Base-by-base conservation (phyloP, 2,113 vertebrate species). In the Symphodus melops region DNA sequence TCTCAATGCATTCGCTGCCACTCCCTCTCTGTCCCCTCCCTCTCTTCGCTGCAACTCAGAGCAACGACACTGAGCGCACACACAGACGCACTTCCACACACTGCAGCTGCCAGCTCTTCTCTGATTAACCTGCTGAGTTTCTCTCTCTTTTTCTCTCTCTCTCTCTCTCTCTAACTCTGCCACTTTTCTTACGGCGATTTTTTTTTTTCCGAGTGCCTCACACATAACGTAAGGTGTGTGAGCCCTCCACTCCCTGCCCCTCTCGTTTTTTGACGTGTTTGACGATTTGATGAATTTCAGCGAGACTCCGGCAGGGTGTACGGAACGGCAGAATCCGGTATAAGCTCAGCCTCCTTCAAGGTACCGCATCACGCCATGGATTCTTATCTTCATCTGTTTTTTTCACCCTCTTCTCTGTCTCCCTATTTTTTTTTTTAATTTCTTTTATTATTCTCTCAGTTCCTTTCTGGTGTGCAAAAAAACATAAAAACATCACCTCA, bases 261-360 rank as follows among this genome's bases (percentile, higher is more conserved):
- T 57, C 55, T 79, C 89, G 79, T 90, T 25, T 25, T 51, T 90
- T 91, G 91, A 92, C 78, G 42, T 51, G 48, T 88, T 75, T 94
- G 88, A 92, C 81, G 82, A 91, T 92, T 93, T 92, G 87, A 90
- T 94, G 93, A 95, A 91, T 95, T 94, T 85, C 94, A 95, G 94
- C 94, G 94, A 91, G 94, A 94, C 87, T 91, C 89, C 90, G 82
- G 93, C 90, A 94, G 93, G 71, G 90, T 91, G 92, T 95, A 94
- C 90, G 93, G 94, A 90, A 92, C 92, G 88, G 92, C 93, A 95
- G 94, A 95, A 94, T 95, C 93, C 93, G 92, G 94, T 94, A 95
- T 95, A 94, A 95, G 94, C 93, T 94, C 94, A 89, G 94, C 94
- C 88, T 95, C 94, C 81, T 95, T 95, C 93, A 95, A 95, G 94